Evolutionary conservation across 2,888 invertebrate species (phyloP).

Genomic region (Barypeithes pellucidus): DNA sequence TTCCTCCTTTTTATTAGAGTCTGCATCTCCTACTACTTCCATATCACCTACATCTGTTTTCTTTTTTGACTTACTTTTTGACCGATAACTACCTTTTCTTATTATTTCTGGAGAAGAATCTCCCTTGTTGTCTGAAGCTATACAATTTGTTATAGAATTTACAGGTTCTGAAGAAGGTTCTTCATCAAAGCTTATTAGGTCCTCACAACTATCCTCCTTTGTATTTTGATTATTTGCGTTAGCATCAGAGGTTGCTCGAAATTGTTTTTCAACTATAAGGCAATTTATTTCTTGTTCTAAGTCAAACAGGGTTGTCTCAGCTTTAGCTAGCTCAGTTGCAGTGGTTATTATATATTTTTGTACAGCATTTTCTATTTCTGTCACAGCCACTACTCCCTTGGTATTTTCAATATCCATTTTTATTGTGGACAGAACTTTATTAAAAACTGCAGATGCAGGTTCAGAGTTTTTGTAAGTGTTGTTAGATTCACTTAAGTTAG

Average conservation of each 20-base stretch:
- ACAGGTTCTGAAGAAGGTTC: neutral
- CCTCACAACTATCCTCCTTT: slow-evolving; percentile 1
- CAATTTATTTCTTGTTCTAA: slow-evolving; percentile 68
- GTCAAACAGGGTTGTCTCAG: slow-evolving; percentile 65
- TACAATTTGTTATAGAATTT: neutral
- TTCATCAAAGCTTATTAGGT: slow-evolving; percentile 26
- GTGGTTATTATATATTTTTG: slow-evolving; percentile 64
- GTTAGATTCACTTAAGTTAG: slow-evolving; percentile 70
- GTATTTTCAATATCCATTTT: slow-evolving; percentile 59
- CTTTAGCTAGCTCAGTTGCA: slow-evolving; percentile 62
- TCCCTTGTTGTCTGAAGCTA: neutral
- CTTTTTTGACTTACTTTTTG: slow-evolving; percentile 6
- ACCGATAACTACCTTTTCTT: neutral
- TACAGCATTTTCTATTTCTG: slow-evolving; percentile 65
- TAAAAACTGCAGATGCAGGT: slow-evolving; percentile 63
- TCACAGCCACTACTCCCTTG: slow-evolving; percentile 62
- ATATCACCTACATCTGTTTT: slow-evolving; percentile 12
- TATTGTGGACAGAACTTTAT: slow-evolving; percentile 61
- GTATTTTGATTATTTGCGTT: slow-evolving; percentile 19
- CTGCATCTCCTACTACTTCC: slow-evolving; percentile 8
- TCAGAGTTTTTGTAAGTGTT: slow-evolving; percentile 65
- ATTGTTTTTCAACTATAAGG: slow-evolving; percentile 24
- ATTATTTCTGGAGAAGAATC: slow-evolving; percentile 27
- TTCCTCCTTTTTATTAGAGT: slow-evolving; percentile 39
- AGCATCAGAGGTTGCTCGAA: slow-evolving; percentile 9